Evolutionary conservation across 2,888 invertebrate genomes (phyloP).

Genomic region (Eupithecia centaureata): DNA sequence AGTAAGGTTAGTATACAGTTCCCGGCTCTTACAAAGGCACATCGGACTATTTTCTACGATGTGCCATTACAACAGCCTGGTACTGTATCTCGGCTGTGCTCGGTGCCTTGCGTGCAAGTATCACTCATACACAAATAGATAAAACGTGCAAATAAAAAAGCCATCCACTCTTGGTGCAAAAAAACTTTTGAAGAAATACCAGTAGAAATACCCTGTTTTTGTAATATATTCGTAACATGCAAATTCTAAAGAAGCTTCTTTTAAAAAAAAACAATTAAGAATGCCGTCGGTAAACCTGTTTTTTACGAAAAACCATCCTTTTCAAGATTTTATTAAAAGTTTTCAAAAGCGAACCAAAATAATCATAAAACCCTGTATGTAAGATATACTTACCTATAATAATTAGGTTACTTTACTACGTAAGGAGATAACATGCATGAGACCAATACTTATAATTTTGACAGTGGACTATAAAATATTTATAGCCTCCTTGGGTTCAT

Average conservation of each 20-base stretch:
- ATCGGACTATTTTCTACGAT: constrained; percentile 18
- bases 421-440: too few relatives aligned
- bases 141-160: not conserved
- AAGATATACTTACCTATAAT: too few relatives aligned
- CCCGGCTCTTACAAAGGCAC: constrained; percentile 27
- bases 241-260: not conserved
- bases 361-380: too few relatives aligned
- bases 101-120: too few relatives aligned
- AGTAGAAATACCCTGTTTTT: not conserved
- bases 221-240: not conserved
- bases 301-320: too few relatives aligned
- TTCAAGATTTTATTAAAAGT: too few relatives aligned
- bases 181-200: not conserved
- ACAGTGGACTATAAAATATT: not conserved
- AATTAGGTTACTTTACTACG: too few relatives aligned
- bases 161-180: not conserved
- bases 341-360: too few relatives aligned
- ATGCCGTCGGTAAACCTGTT: too few relatives aligned
- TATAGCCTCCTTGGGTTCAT: too few relatives aligned
- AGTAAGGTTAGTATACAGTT: constrained; percentile 12
- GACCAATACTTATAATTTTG: too few relatives aligned
- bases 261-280: not conserved
- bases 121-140: not conserved
- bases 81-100: not conserved
- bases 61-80: constrained; percentile 11